Evolutionary conservation across 2,888 invertebrate species (phyloP), one percentile per base, ranked within the genome.

Genomic region (Drosophila parthenogenetica): DNA sequence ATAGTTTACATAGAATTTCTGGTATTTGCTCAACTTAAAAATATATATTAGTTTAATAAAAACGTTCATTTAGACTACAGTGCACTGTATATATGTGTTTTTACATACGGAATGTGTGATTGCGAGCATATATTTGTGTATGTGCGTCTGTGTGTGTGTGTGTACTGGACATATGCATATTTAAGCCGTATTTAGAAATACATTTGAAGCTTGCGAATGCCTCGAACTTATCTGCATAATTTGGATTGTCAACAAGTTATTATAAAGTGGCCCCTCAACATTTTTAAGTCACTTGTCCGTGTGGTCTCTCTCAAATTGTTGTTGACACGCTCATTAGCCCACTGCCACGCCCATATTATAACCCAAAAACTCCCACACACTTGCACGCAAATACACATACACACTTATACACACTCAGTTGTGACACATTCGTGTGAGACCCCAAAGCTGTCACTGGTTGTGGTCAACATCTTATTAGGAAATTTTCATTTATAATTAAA

Each of bases 241-340:
- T 81, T 71, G 45, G 65, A 79, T 69, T 81, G 81, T 81, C 79
- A 78, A 69, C 79, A 74, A 79, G 67, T 81, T 77, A 71, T 81
- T 69, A 74, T 60, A 69, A 66, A 74, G 29, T 62, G 58, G 42
- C 60, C 60, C 49, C 14, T 62, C 51, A 43, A 73, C 60, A 57
- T 64, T 70, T 64, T 22, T 49, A 42, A 45, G 67, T 29, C 57
- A 49, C 67, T 71, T 50, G 45, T 55, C 42, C 50, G 32, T 37
- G 40, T 14, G n/a, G 37, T 17, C 42, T 39, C 42, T 39, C 42
- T 46, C 48, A 17, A 53, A 64, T 48, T 53, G 64, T 54, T 46
- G 58, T 60, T 67, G 61, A 63, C 66, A 66, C 37, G 40, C 78
- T 63, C 78, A 54, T 69, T 71, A 59, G 43, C 39, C 49, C 19